Percentiles rank a stretch among this genome's conserved stretches.
phyloP scores from a whole-genome alignment of 2,888 invertebrate species.

The Prenolepis imparis region DNA sequence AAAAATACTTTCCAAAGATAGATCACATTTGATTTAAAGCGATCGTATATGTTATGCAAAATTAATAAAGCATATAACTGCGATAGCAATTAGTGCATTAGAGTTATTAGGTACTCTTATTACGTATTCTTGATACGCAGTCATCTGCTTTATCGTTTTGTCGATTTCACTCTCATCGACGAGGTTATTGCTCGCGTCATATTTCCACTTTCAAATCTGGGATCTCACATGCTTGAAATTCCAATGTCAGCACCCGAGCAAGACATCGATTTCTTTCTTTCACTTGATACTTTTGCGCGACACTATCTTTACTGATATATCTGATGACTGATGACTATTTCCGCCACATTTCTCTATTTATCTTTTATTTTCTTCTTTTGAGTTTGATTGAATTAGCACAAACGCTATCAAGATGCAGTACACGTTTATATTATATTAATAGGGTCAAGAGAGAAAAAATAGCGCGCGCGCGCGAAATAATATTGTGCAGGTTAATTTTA shows the following conservation, averaged over 20 bases:
- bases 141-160: constrained; percentile 22
- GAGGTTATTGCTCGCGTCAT: constrained; percentile 20
- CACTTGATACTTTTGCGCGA: background rate
- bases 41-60: background rate
- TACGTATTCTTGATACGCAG: background rate
- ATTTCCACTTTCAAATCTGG: constrained; percentile 39
- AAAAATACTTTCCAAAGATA: background rate
- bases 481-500: too few relatives aligned
- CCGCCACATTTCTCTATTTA: constrained; percentile 10
- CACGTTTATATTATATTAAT: too few relatives aligned
- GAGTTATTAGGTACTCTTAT: constrained; percentile 4
- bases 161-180: constrained; percentile 30
- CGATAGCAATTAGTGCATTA: background rate
- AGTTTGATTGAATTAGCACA: background rate
- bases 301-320: constrained; percentile 37
- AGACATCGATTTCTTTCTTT: constrained; percentile 61
- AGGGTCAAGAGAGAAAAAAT: too few relatives aligned
- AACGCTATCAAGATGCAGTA: background rate
- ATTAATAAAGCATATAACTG: background rate
- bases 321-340: constrained; percentile 54
- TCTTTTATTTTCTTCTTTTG: background rate
- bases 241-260: constrained; percentile 53
- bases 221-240: constrained; percentile 38
- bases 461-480: too few relatives aligned
- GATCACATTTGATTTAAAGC: background rate